These are phyloP conservation scores for Sinelater perroti DNA, from an alignment of 2,888 invertebrate species.

Conservation along the genomic window DNA sequence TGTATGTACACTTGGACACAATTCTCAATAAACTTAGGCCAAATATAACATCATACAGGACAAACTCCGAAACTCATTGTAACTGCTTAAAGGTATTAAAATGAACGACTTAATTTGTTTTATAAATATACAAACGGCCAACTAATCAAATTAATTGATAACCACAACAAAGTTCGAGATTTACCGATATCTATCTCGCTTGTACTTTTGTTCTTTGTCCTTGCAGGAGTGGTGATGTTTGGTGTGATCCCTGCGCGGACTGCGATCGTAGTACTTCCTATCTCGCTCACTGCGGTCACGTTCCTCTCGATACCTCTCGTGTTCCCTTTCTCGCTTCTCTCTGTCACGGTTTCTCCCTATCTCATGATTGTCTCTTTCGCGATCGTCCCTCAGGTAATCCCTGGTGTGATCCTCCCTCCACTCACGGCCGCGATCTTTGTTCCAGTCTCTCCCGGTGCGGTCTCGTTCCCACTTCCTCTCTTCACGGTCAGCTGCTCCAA, in stretches of 20 bases:
- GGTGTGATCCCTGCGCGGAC: constrained; percentile 46
- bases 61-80: too few species aligned
- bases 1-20: too few species aligned
- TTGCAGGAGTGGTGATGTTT: constrained; percentile 38
- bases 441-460: constrained; percentile 48
- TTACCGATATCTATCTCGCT: constrained; percentile 41
- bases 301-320: constrained; percentile 44
- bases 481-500: constrained; percentile 49
- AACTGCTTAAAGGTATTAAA: too few species aligned
- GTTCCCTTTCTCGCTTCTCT: constrained; percentile 39
- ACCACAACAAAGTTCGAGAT: too few species aligned
- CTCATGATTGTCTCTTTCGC: constrained; percentile 46
- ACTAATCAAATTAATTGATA: too few species aligned
- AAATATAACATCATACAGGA: too few species aligned
- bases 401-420: constrained; percentile 51
- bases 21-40: too few species aligned
- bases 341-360: constrained; percentile 51
- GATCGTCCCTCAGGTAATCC: constrained; percentile 53
- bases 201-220: constrained; percentile 47
- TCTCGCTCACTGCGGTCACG: constrained; percentile 53
- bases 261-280: constrained; percentile 56
- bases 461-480: constrained; percentile 45
- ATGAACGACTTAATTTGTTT: too few species aligned
- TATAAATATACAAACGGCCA: too few species aligned
- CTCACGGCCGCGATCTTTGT: constrained; percentile 46